phyloP scores from a whole-genome alignment of 2,888 invertebrate genomes.

The Dexiosoma caninum region DNA sequence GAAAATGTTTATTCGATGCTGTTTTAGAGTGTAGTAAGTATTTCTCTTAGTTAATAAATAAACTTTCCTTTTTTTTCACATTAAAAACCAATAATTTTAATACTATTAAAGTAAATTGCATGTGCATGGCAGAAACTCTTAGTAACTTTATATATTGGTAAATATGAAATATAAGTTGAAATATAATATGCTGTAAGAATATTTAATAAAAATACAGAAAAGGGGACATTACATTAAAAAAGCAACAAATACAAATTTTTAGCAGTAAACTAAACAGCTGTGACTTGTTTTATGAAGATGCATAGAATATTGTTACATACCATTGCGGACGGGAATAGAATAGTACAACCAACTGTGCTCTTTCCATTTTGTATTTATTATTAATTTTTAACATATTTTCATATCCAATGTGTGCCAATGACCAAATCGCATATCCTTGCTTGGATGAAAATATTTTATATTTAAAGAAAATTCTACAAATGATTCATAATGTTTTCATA shows the following conservation, averaged over 20 bases:
- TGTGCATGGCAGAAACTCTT: background rate
- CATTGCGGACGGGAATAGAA: background rate
- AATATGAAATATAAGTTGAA: too few species aligned
- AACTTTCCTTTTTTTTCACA: too few species aligned
- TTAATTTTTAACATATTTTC: background rate
- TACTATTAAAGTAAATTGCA: background rate
- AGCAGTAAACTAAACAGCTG: conserved; percentile 47
- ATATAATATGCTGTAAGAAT: conserved; percentile 14
- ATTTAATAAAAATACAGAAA: background rate
- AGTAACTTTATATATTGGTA: too few species aligned
- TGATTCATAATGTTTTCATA: background rate
- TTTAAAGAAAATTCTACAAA: background rate
- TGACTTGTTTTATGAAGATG: conserved; percentile 36
- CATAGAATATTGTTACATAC: background rate
- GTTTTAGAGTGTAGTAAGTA: too few species aligned
- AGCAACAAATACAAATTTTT: background rate
- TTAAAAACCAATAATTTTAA: too few species aligned
- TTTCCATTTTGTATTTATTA: conserved; percentile 5
- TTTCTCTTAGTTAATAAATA: too few species aligned
- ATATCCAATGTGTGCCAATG: conserved; percentile 40
- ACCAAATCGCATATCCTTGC: conserved; percentile 57
- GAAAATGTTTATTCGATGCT: too few species aligned
- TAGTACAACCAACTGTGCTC: conserved; percentile 5
- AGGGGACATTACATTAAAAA: background rate
- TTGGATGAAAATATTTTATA: background rate